Percentiles rank a stretch among this genome's conserved stretches.
These are phyloP conservation scores for Drosophila murphyi DNA, from an alignment of 1,140 invertebrate genomes.

Conservation along the genomic window DNA sequence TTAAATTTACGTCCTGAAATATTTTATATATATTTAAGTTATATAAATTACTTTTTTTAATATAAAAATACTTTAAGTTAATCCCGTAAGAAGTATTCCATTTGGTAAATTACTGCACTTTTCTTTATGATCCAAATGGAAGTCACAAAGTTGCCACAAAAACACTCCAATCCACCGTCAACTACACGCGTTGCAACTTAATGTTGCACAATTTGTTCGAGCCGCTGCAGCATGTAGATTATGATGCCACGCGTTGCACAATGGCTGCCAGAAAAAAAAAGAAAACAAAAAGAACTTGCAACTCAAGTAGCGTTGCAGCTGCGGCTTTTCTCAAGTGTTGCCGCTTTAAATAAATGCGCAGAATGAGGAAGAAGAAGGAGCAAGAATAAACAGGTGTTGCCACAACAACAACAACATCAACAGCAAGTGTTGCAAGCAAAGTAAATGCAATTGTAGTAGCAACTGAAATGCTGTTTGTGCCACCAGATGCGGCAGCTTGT, in stretches of 20 bases:
- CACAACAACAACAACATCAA: conserved; percentile 1
- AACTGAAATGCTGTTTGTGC: conserved; percentile 6
- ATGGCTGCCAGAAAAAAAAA: conserved; percentile 25
- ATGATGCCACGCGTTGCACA: conserved; percentile 62
- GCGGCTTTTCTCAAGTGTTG: conserved; percentile 47
- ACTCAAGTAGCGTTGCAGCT: conserved; percentile 62
- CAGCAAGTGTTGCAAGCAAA: conserved; percentile 32
- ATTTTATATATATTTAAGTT: too few species aligned
- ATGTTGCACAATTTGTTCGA: conserved; percentile 28
- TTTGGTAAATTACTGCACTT: neutral
- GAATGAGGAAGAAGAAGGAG: conserved; percentile 16
- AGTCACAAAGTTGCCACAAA: neutral
- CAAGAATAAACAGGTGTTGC: conserved; percentile 15
- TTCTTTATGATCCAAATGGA: neutral
- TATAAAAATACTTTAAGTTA: too few species aligned
- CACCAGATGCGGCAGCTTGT: conserved; percentile 14
- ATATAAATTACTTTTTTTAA: too few species aligned
- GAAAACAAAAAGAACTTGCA: conserved; percentile 52
- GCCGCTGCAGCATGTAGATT: conserved; percentile 42
- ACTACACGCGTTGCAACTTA: conserved; percentile 39
- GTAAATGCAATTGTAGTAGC: conserved; percentile 14
- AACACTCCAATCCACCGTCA: conserved; percentile 32
- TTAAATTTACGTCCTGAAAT: too few species aligned
- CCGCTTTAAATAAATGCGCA: conserved; percentile 24
- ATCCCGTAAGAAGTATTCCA: too few species aligned